A percentile compares a stretch with the other conserved stretches of the same genome.
Conservation (phyloP, 2,113 vertebrate genomes). For the Osmerus eperlanus region DNA sequence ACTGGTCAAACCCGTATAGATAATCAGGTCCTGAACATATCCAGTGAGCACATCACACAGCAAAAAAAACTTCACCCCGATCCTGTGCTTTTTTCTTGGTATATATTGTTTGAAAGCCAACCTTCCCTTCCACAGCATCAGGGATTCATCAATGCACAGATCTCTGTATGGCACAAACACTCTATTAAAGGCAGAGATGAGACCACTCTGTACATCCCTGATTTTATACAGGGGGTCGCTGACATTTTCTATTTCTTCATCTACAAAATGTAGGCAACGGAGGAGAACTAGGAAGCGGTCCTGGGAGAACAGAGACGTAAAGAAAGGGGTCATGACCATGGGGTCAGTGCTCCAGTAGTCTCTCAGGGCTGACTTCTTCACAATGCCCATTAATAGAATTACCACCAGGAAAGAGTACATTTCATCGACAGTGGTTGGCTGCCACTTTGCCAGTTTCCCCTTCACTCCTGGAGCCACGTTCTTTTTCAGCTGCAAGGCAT, state of each 20-base stretch:
- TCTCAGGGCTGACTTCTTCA: too few species aligned
- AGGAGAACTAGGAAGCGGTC: background rate
- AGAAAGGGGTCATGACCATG: background rate
- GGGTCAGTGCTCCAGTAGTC: too few species aligned
- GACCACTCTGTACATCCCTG: background rate
- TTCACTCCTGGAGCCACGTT: too few species aligned
- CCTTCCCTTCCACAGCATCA: background rate
- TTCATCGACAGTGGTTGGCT: too few species aligned
- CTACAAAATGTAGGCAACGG: background rate
- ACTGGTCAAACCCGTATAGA: constrained; percentile 3
- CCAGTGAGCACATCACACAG: constrained; percentile 6
- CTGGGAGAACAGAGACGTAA: background rate
- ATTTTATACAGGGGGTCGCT: background rate
- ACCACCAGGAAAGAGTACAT: too few species aligned
- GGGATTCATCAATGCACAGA: background rate
- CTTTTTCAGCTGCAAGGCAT: too few species aligned
- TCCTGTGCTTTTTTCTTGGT: background rate
- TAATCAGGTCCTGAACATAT: background rate
- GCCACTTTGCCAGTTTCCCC: too few species aligned
- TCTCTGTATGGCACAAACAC: background rate
- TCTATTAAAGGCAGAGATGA: background rate
- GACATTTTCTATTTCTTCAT: background rate
- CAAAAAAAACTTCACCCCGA: constrained; percentile 8
- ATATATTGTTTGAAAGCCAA: background rate
- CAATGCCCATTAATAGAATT: too few species aligned